Conservation (phyloP, 2,113 vertebrate species). For the Lucifuga dentata region DNA sequence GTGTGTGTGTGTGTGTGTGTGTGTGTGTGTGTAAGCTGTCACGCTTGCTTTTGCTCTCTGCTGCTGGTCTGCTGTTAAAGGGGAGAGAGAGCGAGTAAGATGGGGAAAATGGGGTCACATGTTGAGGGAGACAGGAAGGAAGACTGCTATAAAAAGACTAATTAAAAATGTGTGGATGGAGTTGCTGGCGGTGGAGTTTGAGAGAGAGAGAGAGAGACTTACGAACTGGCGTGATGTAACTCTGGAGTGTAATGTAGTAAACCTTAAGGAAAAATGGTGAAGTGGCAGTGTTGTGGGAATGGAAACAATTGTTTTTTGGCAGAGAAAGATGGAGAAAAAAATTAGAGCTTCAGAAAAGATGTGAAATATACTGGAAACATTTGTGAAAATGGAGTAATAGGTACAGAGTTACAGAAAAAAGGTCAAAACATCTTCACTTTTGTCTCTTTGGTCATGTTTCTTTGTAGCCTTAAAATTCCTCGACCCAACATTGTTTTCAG, state of each 20-base stretch:
- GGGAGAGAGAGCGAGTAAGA: neutral
- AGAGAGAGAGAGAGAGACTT: neutral
- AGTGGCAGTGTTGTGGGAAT: neutral
- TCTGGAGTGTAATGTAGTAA: slow-evolving; percentile 55
- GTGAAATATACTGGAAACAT: no score
- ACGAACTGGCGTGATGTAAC: slow-evolving; percentile 69
- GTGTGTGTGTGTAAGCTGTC: slow-evolving; percentile 38
- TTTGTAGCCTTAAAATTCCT: no score
- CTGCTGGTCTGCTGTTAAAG: slow-evolving; percentile 32
- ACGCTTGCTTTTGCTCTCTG: slow-evolving; percentile 33
- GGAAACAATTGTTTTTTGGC: slow-evolving; percentile 20
- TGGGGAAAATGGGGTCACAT: slow-evolving; percentile 47
- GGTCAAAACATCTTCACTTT: no score
- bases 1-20: slow-evolving; percentile 24
- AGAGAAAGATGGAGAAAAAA: no score
- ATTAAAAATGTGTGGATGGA: slow-evolving; percentile 76
- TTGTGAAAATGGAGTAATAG: no score
- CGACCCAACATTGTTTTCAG: no score
- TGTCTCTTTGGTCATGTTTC: no score
- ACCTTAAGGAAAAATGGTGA: slow-evolving; percentile 5
- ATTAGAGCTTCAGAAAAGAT: no score
- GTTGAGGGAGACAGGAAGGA: slow-evolving; percentile 48
- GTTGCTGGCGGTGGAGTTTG: slow-evolving; percentile 47
- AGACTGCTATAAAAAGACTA: slow-evolving; percentile 74
- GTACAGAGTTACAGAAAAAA: no score